A percentile compares a stretch with the other conserved stretches of the same genome.
These are phyloP conservation scores for Helicolenus hilgendorfi DNA, from an alignment of 2,797 vertebrate genomes.

Conservation along the genomic window DNA sequence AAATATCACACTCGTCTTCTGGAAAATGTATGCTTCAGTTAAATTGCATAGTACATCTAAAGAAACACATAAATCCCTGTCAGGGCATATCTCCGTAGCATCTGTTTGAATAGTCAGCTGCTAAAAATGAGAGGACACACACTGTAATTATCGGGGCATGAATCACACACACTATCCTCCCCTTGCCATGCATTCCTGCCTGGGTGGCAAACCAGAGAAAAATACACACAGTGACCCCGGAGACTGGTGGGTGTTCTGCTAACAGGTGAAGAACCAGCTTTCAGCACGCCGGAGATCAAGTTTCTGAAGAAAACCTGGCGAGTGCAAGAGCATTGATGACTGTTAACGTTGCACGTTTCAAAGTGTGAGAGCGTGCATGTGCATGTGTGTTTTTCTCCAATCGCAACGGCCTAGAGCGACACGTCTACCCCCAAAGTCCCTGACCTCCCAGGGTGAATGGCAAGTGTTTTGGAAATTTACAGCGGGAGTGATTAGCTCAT, in stretches of 20 bases:
- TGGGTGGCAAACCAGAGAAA: constrained; percentile 84
- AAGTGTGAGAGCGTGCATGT: constrained; percentile 42
- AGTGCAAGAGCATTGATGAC: constrained; percentile 73
- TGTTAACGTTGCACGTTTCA: constrained; percentile 76
- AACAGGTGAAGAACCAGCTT: constrained; percentile 85
- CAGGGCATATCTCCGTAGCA: constrained; percentile 51
- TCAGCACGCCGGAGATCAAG: constrained; percentile 78
- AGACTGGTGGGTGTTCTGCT: constrained; percentile 72
- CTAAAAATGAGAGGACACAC: constrained; percentile 72
- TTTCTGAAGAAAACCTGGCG: constrained; percentile 79
- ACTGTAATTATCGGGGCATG: constrained; percentile 82
- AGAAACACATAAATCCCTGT: constrained; percentile 33
- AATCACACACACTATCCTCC: constrained; percentile 76
- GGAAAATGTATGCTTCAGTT: background rate
- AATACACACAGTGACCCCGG: constrained; percentile 72
- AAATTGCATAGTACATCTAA: constrained; percentile 9
- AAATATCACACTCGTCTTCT: constrained; percentile 12
- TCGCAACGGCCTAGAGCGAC: constrained; percentile 33
- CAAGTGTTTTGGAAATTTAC: constrained; percentile 80
- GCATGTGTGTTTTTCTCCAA: constrained; percentile 37
- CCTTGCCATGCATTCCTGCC: constrained; percentile 61
- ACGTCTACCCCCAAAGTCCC: constrained; percentile 72
- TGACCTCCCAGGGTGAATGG: constrained; percentile 80
- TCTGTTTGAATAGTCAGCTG: constrained; percentile 80
- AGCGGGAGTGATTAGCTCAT: constrained; percentile 81